Evolutionary conservation across 2,888 invertebrate species (phyloP).

Genomic region (Lamellibrachia satsuma): DNA sequence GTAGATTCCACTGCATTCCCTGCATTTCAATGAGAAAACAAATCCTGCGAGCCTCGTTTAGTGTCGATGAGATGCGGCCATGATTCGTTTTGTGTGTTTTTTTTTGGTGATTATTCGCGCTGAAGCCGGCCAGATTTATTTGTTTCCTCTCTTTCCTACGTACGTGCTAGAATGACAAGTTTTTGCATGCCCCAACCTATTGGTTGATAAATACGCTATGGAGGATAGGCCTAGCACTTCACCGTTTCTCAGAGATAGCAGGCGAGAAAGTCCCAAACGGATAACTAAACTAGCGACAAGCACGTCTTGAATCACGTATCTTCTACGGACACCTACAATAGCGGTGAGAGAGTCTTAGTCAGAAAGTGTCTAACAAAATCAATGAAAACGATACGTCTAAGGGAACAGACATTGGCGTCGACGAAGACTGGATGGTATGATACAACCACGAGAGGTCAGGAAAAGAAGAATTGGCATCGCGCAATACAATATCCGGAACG

Average conservation of each 20-base stretch:
- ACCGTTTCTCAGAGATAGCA: neutral
- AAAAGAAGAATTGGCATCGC: too few relatives aligned
- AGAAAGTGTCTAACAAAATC: neutral
- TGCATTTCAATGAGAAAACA: slow-evolving; percentile 1
- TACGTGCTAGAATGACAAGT: neutral
- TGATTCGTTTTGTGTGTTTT: neutral
- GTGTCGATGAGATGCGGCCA: neutral
- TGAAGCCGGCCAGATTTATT: neutral
- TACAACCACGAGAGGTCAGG: too few relatives aligned
- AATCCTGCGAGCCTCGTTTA: neutral
- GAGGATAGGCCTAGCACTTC: neutral
- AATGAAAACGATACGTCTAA: neutral
- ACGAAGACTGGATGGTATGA: too few relatives aligned
- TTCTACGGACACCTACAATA: neutral
- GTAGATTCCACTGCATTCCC: neutral
- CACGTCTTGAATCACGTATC: neutral
- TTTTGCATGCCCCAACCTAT: neutral
- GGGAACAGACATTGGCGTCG: too few relatives aligned
- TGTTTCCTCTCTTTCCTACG: neutral
- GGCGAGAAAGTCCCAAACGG: neutral
- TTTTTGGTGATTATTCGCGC: neutral
- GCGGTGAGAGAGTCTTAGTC: neutral
- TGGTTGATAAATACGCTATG: neutral
- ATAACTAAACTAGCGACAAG: neutral
- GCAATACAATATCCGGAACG: too few relatives aligned